Evolutionary conservation across 2,888 invertebrate genomes (phyloP).

Genomic region (Brenthis hecate): DNA sequence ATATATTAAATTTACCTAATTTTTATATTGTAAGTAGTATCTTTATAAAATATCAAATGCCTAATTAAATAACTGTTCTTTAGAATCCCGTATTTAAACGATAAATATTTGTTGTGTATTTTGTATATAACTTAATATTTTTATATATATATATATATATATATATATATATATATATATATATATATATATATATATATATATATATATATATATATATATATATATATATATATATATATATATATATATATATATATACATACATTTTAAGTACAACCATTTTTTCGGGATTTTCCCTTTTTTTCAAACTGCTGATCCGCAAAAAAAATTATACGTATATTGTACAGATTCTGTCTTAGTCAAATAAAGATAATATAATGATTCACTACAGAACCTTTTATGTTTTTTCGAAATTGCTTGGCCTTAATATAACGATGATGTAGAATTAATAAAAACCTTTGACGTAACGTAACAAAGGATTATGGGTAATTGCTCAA

Average conservation of each 20-base stretch:
- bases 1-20: conserved; percentile 4
- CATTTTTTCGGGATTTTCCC: no score
- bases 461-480: conserved; percentile 9
- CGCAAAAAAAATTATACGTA: no score
- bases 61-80: conserved; percentile 14
- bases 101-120: not conserved
- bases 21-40: conserved; percentile 10
- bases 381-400: not conserved
- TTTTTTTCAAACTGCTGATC: no score
- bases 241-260: no score
- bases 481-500: conserved; percentile 18
- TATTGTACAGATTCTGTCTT: no score
- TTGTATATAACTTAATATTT: no score
- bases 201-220: no score
- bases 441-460: not conserved
- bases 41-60: not conserved
- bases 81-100: not conserved
- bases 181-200: no score
- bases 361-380: not conserved
- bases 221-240: no score
- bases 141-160: no score
- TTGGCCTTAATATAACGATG: not conserved
- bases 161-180: no score
- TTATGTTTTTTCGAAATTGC: not conserved
- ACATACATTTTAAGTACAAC: no score